These are phyloP conservation scores for Saccostrea glomerata DNA, from an alignment of 1,140 invertebrate species.

Conservation along the genomic window DNA sequence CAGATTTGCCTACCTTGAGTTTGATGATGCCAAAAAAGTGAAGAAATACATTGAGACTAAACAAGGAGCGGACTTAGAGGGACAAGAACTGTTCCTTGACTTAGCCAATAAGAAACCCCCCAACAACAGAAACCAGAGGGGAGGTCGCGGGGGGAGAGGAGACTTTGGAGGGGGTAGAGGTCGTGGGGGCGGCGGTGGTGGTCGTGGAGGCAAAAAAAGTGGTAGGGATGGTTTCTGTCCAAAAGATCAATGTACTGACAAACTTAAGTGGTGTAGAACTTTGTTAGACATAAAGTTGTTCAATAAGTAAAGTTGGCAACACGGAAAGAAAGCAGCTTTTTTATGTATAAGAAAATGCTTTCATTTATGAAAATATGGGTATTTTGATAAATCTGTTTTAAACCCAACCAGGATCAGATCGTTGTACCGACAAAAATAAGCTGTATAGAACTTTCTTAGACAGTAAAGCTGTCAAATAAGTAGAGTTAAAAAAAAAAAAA, in stretches of 20 bases:
- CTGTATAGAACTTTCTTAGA: too few species aligned
- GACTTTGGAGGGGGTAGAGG: constrained; percentile 11
- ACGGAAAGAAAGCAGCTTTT: too few species aligned
- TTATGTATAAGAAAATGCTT: too few species aligned
- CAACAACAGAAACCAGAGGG: constrained; percentile 53
- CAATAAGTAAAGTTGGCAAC: too few species aligned
- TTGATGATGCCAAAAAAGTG: constrained; percentile 63
- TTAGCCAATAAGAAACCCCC: constrained; percentile 58
- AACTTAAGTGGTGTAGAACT: too few species aligned
- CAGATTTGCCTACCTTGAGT: constrained; percentile 74
- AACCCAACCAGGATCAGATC: too few species aligned
- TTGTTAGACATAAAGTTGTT: too few species aligned
- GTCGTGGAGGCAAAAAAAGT: neutral
- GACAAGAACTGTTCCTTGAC: constrained; percentile 70
- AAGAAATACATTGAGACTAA: constrained; percentile 68
- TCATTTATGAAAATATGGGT: too few species aligned
- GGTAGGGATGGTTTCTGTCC: neutral
- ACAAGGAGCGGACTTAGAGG: constrained; percentile 71
- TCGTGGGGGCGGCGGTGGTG: neutral
- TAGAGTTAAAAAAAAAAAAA: too few species aligned
- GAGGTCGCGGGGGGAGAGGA: constrained; percentile 39
- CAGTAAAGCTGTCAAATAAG: too few species aligned
- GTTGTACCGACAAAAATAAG: too few species aligned
- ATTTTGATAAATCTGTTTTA: too few species aligned
- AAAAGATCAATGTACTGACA: neutral